Evolutionary conservation across 2,113 vertebrate genomes (phyloP).

Genomic region (Oreochromis niloticus): DNA sequence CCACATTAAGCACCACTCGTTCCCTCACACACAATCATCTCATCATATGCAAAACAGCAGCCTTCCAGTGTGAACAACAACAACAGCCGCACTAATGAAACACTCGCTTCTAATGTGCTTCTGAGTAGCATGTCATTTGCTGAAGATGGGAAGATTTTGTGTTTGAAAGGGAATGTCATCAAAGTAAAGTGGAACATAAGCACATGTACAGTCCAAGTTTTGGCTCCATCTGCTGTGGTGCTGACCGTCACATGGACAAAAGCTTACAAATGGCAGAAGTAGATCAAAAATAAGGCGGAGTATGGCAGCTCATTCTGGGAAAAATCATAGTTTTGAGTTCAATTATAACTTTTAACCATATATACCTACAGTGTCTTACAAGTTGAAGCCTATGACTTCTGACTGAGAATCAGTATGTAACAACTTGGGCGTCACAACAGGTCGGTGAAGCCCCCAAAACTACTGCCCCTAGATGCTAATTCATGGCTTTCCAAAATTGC

Average conservation of each 20-base stretch:
- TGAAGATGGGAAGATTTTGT: constrained; percentile 5
- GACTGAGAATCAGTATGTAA: not conserved
- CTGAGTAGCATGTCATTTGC: constrained; percentile 15
- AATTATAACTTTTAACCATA: not conserved
- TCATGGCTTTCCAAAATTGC: not conserved
- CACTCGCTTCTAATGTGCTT: constrained; percentile 43
- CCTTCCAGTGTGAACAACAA: constrained; percentile 46
- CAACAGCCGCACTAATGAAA: constrained; percentile 51
- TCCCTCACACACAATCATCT: constrained; percentile 48
- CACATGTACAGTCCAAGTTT: not conserved
- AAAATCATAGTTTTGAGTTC: not conserved
- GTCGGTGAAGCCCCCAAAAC: rapidly evolving
- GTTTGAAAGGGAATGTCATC: not conserved
- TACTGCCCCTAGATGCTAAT: not conserved
- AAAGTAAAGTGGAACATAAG: not conserved
- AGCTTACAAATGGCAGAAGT: not conserved
- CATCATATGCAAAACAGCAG: constrained; percentile 54
- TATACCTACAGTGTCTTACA: not conserved
- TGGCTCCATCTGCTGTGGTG: not conserved
- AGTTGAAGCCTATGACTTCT: not conserved
- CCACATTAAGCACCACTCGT: constrained; percentile 61
- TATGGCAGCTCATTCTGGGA: rapidly evolving
- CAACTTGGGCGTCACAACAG: not conserved
- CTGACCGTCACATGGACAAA: not conserved
- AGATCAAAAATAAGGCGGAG: not conserved